phyloP scores from a whole-genome alignment of 2,797 vertebrate genomes.

The Cryptoprocta ferox region DNA sequence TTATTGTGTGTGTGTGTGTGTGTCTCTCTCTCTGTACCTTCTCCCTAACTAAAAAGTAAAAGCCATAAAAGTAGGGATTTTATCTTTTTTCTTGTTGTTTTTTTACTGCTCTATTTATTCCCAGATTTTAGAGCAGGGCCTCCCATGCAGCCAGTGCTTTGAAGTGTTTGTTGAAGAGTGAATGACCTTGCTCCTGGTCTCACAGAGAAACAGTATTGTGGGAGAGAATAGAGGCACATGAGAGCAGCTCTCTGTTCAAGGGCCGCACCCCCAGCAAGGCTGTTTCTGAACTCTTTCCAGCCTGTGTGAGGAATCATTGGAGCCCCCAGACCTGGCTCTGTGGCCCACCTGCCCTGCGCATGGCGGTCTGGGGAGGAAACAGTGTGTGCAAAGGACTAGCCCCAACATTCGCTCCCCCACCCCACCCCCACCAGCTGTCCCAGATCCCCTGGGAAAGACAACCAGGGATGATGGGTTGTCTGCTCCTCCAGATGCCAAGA shows the following conservation, averaged over 20 bases:
- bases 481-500: neutral
- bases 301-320: neutral
- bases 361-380: neutral
- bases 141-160: neutral
- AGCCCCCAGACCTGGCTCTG: neutral
- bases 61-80: neutral
- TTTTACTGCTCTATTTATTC: neutral
- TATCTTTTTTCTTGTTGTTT: neutral
- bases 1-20: neutral
- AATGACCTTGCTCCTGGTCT: neutral
- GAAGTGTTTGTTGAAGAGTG: neutral
- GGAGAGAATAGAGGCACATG: neutral
- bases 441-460: neutral
- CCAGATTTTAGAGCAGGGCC: neutral
- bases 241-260: neutral
- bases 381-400: neutral
- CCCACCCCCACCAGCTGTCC: neutral
- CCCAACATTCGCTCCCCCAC: fast-evolving
- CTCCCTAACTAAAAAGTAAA: neutral
- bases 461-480: no score
- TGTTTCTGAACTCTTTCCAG: neutral
- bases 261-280: no score
- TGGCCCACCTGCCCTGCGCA: neutral
- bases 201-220: neutral
- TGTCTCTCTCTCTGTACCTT: neutral